Evolutionary conservation across 1,140 invertebrate genomes (phyloP).

Genomic region (Tetragnatha versicolor): DNA sequence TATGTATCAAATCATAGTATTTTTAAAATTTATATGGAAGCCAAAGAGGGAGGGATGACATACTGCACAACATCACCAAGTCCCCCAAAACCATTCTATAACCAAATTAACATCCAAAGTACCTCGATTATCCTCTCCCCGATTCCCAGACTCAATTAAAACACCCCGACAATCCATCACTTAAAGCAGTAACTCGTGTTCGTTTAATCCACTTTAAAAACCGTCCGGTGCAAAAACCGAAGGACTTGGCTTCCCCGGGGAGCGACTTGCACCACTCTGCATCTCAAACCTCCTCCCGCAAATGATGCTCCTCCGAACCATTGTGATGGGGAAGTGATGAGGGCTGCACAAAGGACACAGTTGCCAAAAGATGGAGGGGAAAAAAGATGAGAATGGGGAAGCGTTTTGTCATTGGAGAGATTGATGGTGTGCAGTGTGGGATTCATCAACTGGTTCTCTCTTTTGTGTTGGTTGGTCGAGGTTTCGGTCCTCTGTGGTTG

Average conservation of each 20-base stretch:
- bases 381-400: constrained; percentile 2
- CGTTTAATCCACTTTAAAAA: neutral
- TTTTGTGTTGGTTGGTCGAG: neutral
- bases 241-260: neutral
- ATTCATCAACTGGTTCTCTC: neutral
- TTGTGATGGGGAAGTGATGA: neutral
- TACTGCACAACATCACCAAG: no score
- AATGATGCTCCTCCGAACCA: neutral
- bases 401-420: constrained; percentile 10
- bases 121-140: no score
- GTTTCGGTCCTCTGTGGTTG: no score
- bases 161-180: no score
- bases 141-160: no score
- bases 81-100: no score
- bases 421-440: neutral
- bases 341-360: neutral
- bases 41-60: no score
- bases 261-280: neutral
- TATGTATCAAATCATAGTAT: no score
- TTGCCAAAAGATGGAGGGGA: neutral
- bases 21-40: no score
- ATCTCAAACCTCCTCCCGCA: neutral
- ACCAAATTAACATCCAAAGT: no score
- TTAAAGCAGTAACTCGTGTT: no score
- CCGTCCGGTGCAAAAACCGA: neutral